Base-by-base conservation (phyloP, 2,888 invertebrate species). In the Machimus rusticus region DNA sequence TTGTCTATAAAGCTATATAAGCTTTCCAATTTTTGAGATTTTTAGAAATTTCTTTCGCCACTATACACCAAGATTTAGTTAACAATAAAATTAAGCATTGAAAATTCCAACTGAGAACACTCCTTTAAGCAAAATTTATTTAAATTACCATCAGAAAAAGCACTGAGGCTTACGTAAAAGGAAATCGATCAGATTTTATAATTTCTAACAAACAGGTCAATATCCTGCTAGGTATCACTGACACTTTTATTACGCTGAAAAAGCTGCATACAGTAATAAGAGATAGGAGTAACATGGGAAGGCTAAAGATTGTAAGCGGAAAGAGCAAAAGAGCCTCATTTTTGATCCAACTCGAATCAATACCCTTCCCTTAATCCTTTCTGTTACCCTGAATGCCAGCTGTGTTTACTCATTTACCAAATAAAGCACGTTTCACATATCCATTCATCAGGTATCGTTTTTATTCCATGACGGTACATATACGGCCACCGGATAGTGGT, bases 401-500 rank as follows among this genome's bases (percentile, higher is more conserved):
- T 82, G 57, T 82, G 82, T 82, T 82, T 82, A 82, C 82, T 31
- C 39, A 82, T 66, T 6, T 34, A 19, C 37, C 16, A 23, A 46
- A 46, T 46, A 46, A 46, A 82, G 37, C 82, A 82, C 82, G 37
- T 82, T 57, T 57, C 82, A 57, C 37, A 12, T 66, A 37, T n/a
- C 37, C 82, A 39, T 66, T 37, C 28, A 66, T 16, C 19, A 28
- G 34, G 51, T 23, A 82, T 57, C 57, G 82, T 28, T 82, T 82
- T 82, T 37, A 57, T 82, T 12, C n/a, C 57, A 82, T 82, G 82
- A 19, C 82, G 82, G 57, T 82, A 57, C 82, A 66, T 37, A 66
- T 82, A 82, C 57, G 82, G 34, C 37, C 82, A 82, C 57, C 66
- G 39, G 82, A 82, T 57, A 82, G 57, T 82, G 82, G 82, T 55